Percentiles rank a stretch among this genome's conserved stretches.
These are phyloP conservation scores for Euglossa dilemma DNA, from an alignment of 1,140 invertebrate genomes.

Conservation along the genomic window DNA sequence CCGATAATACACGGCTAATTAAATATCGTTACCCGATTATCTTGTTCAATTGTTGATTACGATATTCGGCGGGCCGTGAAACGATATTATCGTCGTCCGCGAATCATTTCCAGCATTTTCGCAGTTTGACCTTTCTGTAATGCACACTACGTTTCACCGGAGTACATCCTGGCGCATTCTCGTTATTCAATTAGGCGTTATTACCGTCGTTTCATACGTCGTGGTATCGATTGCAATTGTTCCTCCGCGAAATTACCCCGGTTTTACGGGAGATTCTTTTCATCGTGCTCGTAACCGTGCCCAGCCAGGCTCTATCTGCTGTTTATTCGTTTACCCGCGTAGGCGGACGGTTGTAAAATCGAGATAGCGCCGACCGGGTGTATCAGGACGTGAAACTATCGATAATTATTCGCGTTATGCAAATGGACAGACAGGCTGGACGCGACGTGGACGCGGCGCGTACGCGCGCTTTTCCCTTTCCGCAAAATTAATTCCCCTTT, in stretches of 20 bases:
- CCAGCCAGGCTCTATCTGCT: background rate
- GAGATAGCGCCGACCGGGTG: background rate
- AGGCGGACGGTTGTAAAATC: background rate
- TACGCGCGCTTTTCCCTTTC: conserved; percentile 14
- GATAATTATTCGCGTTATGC: conserved; percentile 48
- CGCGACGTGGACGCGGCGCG: background rate
- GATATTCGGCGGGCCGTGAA: conserved; percentile 40
- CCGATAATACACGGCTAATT: conserved; percentile 30
- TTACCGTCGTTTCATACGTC: conserved; percentile 8
- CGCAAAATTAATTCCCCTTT: conserved; percentile 49
- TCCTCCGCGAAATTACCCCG: background rate
- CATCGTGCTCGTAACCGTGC: background rate
- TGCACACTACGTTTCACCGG: conserved; percentile 17
- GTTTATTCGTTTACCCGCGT: background rate
- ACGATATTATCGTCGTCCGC: conserved; percentile 33
- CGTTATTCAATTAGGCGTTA: conserved; percentile 46
- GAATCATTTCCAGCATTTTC: conserved; percentile 31
- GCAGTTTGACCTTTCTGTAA: conserved; percentile 31
- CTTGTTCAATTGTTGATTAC: conserved; percentile 40
- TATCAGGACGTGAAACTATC: conserved; percentile 14
- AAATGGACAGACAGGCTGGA: conserved; percentile 12
- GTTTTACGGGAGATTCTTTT: background rate
- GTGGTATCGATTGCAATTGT: background rate
- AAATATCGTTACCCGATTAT: conserved; percentile 42
- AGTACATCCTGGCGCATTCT: background rate